Percentiles rank a stretch among this genome's conserved stretches.
These are phyloP conservation scores for Sceloporus undulatus DNA, from an alignment of 2,113 vertebrate species.

Conservation along the genomic window DNA sequence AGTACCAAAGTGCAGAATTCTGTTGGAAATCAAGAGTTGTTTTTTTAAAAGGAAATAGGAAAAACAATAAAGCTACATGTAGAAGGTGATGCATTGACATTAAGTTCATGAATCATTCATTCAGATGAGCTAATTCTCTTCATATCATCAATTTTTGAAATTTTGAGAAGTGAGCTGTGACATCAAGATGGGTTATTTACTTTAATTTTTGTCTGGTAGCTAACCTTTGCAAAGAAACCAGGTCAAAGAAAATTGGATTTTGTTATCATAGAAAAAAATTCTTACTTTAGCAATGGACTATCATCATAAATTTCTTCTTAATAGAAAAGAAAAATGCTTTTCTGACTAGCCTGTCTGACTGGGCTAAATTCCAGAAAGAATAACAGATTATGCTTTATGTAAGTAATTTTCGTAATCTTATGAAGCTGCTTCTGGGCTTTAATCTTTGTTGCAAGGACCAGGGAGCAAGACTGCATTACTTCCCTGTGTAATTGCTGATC, in stretches of 20 bases:
- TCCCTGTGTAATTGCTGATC: conserved; percentile 22
- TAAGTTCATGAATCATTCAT: background rate
- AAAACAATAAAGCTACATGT: background rate
- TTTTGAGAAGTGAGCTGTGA: background rate
- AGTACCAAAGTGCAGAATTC: background rate
- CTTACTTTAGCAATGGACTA: conserved; percentile 37
- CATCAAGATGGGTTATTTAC: conserved; percentile 6
- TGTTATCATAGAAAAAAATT: conserved; percentile 20
- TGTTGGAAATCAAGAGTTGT: background rate
- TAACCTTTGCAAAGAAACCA: conserved; percentile 34
- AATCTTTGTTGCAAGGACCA: conserved; percentile 25
- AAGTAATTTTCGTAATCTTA: conserved; percentile 52
- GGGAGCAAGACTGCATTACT: conserved; percentile 15
- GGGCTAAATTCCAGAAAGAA: conserved; percentile 1
- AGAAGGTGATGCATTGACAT: background rate
- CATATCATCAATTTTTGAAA: background rate
- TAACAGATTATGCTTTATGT: conserved; percentile 25
- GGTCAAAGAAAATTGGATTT: conserved; percentile 49
- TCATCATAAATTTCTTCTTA: background rate
- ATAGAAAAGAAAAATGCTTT: conserved; percentile 15
- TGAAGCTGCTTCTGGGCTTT: conserved; percentile 25
- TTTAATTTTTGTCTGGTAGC: background rate
- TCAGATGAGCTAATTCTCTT: conserved; percentile 10
- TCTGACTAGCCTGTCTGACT: conserved; percentile 1
- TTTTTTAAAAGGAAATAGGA: background rate